phyloP scores from a whole-genome alignment of 2,797 vertebrate genomes.

The Bradypus variegatus region DNA sequence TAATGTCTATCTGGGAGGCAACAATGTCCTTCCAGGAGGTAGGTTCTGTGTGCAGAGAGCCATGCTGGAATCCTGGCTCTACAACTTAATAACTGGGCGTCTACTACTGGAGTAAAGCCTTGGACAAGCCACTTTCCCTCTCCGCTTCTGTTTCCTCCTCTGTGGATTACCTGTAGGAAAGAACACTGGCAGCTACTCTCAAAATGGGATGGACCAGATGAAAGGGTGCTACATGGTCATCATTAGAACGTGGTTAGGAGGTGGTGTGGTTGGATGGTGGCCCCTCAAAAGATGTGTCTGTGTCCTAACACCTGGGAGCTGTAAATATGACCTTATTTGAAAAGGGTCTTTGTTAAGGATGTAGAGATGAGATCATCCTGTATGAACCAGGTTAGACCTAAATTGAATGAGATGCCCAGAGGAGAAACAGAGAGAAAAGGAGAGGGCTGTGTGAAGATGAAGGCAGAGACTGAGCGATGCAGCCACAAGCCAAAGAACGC shows the following conservation, averaged over 20 bases:
- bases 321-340: neutral
- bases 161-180: neutral
- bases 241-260: neutral
- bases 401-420: neutral
- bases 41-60: neutral
- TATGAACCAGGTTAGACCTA: neutral
- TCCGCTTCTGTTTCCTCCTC: neutral
- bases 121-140: neutral
- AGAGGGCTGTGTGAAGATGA: neutral
- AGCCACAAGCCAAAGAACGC: neutral
- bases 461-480: neutral
- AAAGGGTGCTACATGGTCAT: neutral
- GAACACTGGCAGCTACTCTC: no score
- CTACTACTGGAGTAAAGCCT: neutral
- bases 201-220: neutral
- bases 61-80: neutral
- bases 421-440: neutral
- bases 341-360: neutral
- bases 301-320: neutral
- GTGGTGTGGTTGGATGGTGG: neutral
- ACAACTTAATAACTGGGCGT: neutral
- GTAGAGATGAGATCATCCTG: neutral
- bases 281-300: neutral
- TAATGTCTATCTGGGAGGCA: accelerated
- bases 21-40: neutral